Conservation (phyloP, 2,113 vertebrate species). For the Osmerus mordax region DNA sequence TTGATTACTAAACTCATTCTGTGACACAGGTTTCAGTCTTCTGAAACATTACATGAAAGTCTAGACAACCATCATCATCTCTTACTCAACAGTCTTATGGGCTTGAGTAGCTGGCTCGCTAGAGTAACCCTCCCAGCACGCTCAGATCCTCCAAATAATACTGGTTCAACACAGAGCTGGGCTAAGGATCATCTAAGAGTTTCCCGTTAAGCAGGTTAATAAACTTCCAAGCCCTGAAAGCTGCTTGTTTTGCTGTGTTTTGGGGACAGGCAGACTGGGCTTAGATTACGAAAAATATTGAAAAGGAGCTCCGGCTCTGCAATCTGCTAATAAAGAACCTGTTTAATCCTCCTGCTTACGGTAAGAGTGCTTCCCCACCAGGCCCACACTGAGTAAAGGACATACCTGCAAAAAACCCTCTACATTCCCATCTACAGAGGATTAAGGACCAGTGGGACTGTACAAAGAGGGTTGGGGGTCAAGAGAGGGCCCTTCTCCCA, state of each 20-base stretch:
- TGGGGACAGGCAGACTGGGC: background rate
- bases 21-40: no score
- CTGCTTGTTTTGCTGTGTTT: slow-evolving; percentile 7
- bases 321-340: no score
- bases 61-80: background rate
- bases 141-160: slow-evolving; percentile 16
- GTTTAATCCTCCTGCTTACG: no score
- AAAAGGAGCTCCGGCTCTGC: no score
- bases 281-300: background rate
- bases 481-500: background rate
- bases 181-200: slow-evolving; percentile 28
- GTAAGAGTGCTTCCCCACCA: no score
- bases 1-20: no score
- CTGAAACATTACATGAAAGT: background rate
- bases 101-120: slow-evolving; percentile 5
- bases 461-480: background rate
- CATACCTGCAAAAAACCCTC: background rate
- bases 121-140: background rate
- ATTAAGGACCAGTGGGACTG: background rate
- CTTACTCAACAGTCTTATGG: background rate
- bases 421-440: background rate
- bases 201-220: slow-evolving; percentile 34
- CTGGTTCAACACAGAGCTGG: background rate
- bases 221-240: slow-evolving; percentile 22
- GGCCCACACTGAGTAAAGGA: no score